These are phyloP conservation scores for Periparus ater DNA, from an alignment of 2,797 vertebrate genomes.

Conservation along the genomic window DNA sequence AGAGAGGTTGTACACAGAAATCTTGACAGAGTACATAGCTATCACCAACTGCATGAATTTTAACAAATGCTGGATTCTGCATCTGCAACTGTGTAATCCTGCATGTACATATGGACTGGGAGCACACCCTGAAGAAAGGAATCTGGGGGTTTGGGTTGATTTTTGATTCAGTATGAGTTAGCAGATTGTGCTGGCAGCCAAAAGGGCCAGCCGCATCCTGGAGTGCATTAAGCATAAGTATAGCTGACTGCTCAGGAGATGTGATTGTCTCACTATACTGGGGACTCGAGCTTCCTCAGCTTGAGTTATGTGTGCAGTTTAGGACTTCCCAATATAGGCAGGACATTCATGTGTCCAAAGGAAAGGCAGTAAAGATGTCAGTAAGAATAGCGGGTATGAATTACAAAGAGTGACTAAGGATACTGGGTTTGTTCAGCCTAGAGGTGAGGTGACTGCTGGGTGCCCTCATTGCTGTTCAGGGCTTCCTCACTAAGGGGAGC, in stretches of 20 bases:
- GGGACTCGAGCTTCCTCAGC: background rate
- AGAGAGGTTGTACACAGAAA: background rate
- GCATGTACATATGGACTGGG: too few relatives aligned
- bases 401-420: background rate
- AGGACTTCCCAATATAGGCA: background rate
- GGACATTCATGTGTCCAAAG: background rate
- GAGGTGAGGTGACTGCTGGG: fast-evolving
- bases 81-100: fast-evolving
- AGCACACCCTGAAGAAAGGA: background rate
- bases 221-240: too few relatives aligned
- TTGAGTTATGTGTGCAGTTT: background rate
- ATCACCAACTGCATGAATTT: background rate
- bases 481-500: background rate
- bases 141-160: background rate
- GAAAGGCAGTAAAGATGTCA: background rate
- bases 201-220: background rate
- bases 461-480: background rate
- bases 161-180: background rate
- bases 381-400: background rate
- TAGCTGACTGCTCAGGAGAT: fast-evolving
- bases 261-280: fast-evolving
- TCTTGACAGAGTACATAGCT: background rate
- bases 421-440: background rate
- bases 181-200: background rate
- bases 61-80: background rate